Evolutionary conservation across 1,140 invertebrate species (phyloP), one percentile per base, ranked within the genome.

Genomic region (Luehdorfia chinensis): DNA sequence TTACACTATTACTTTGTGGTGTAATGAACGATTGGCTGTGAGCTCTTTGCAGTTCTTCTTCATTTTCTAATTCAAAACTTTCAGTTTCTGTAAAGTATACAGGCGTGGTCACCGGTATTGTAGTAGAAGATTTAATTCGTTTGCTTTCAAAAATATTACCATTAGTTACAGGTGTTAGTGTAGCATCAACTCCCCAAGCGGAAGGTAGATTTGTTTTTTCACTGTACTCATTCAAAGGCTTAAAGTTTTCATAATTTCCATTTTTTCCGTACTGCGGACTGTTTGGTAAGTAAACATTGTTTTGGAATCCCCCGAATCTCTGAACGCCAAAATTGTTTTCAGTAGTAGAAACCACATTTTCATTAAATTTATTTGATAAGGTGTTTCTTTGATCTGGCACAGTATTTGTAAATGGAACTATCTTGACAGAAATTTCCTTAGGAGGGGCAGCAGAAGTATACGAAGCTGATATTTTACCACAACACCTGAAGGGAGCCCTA

Each of bases 301-400:
- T 90, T 56, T 89, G 88, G 55, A 89, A 87, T 1, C 80, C 87
- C 5, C 87, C 86, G 44, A 86, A 86, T 54, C 68, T 76, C n/a
- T 78, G 74, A 13, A 81, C 58, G 9, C 14, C n/a, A 14, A 75
- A 78, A 31, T 72, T 65, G 31, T 75, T 80, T 34, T 83, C 76
- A 11, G 74, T 74, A 2, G 73, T 66, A 11, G 60, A 37, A 6
- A 56, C 27, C 9, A 43, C 15, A 16, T 47, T 41, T 48, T 69
- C 62, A 41, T 21, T 61, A 13, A 51, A 47, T 30, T 55, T 66
- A 4, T 56, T 68, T 5, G 50, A 14, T 7, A 75, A 41, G 9
- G 55, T 83, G 52, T 86, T 76, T 0, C 43, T 9, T 28, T 56
- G 56, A 6, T 23, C 45, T 9, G 50, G 21, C 11, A 66, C 52